A percentile compares a stretch with the other conserved stretches of the same genome.
Evolutionary conservation across 2,888 invertebrate genomes (phyloP).

Genomic region (Drosophila seclusa): DNA sequence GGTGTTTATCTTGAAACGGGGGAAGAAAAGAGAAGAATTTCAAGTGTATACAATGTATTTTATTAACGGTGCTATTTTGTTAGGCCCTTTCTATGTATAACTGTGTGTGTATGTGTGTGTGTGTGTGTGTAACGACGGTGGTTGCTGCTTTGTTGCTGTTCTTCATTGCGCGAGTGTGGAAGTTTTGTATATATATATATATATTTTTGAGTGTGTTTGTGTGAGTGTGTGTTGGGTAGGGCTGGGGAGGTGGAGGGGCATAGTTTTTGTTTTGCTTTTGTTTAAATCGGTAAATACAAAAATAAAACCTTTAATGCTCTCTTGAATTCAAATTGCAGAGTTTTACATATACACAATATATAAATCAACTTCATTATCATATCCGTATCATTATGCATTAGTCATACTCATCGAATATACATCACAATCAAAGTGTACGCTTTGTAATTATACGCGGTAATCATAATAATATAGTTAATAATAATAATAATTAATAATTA

Average conservation of each 20-base stretch:
- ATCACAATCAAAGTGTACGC: constrained; percentile 80
- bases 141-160: constrained; percentile 37
- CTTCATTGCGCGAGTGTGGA: constrained; percentile 3
- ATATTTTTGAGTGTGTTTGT: neutral
- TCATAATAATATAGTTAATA: constrained; percentile 65
- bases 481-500: constrained; percentile 65
- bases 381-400: constrained; percentile 75
- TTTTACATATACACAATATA: constrained; percentile 68
- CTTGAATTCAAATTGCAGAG: constrained; percentile 50
- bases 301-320: constrained; percentile 56
- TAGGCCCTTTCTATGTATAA: neutral
- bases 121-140: constrained; percentile 35
- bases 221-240: neutral
- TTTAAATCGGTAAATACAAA: constrained; percentile 41
- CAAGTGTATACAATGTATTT: constrained; percentile 37
- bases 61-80: constrained; percentile 6
- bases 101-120: neutral
- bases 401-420: constrained; percentile 79
- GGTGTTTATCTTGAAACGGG: constrained; percentile 43
- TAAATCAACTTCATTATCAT: constrained; percentile 80
- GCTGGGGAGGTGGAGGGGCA: neutral
- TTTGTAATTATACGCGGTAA: constrained; percentile 69
- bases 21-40: constrained; percentile 34
- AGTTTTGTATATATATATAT: neutral
- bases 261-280: constrained; percentile 15